Evolutionary conservation across 2,888 invertebrate genomes (phyloP), one percentile per base, ranked within the genome.

Genomic region (Dorcus hopei): DNA sequence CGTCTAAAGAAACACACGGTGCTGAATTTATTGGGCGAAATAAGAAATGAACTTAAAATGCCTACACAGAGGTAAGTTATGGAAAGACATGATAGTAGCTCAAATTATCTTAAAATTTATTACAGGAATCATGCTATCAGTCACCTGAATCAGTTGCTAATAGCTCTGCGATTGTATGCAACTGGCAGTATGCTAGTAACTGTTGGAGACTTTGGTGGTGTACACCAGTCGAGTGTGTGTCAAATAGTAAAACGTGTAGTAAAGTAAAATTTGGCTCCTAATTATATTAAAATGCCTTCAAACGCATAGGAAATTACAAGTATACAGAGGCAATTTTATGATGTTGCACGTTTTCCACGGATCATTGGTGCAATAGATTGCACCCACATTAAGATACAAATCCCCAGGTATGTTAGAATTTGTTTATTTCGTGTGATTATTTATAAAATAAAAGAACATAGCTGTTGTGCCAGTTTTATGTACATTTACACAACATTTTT

Each of bases 261-360:
- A n/a, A n/a, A n/a, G n/a, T n/a, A n/a, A n/a, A n/a, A 33, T 33
- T 33, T 33, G 40, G 26, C 11, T 38, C n/a, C 1, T 14, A 40
- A 49, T 57, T 57, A 56, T 42, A 26, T 57, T 59, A 23, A 65
- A 54, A 54, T 52, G 51, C 48, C 57, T 59, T 26, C 62, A 62
- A 53, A 52, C 16, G 14, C 9, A n/a, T 9, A 23, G n/a, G 39
- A 55, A 9, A 38, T 55, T n/a, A 11, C 14, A 2, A 33, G 42
- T 42, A 52, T 38, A 40, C 38, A 42, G 19, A 16, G 16, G 39
- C 9, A 45, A 45, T 45, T 54, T 45, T 45, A 38, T 16, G 14
- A 40, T n/a, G 23, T 40, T 19, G 52, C 57, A 14, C 11, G 33
- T 7, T 57, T 57, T 57, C 52, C 56, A 3, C 43, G 52, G 8